These are phyloP conservation scores for Melanocharis versteri DNA, from an alignment of 2,113 vertebrate species.

Conservation along the genomic window DNA sequence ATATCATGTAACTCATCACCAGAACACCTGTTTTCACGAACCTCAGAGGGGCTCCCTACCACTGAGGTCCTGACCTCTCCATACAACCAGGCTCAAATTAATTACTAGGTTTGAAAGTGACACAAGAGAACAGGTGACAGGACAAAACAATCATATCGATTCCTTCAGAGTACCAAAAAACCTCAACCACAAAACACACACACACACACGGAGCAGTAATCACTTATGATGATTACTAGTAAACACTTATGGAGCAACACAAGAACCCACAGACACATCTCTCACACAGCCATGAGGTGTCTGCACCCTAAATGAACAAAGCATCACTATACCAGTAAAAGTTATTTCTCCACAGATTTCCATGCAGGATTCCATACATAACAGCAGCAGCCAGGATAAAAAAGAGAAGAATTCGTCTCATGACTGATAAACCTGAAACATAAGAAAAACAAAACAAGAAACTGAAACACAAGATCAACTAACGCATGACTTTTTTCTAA, in stretches of 20 bases:
- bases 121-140: not conserved
- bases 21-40: not conserved
- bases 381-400: constrained; percentile 62
- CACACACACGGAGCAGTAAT: not conserved
- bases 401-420: constrained; percentile 58
- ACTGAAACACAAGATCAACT: not conserved
- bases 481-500: not conserved
- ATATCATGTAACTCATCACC: not conserved
- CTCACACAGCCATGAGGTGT: not conserved
- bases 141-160: not conserved
- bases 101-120: not conserved
- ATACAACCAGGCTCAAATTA: not conserved
- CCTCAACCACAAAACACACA: not conserved
- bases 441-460: not conserved
- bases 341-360: constrained; percentile 64
- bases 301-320: not conserved
- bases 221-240: not conserved
- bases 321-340: constrained; percentile 45
- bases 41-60: not conserved
- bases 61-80: not conserved
- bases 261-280: not conserved
- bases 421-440: constrained; percentile 52
- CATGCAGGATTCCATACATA: constrained; percentile 64
- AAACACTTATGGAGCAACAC: not conserved
- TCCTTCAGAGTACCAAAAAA: not conserved